Evolutionary conservation across 2,797 vertebrate species (phyloP), one percentile per base, ranked within the genome.

Genomic region (Crocodylus rhombifer): DNA sequence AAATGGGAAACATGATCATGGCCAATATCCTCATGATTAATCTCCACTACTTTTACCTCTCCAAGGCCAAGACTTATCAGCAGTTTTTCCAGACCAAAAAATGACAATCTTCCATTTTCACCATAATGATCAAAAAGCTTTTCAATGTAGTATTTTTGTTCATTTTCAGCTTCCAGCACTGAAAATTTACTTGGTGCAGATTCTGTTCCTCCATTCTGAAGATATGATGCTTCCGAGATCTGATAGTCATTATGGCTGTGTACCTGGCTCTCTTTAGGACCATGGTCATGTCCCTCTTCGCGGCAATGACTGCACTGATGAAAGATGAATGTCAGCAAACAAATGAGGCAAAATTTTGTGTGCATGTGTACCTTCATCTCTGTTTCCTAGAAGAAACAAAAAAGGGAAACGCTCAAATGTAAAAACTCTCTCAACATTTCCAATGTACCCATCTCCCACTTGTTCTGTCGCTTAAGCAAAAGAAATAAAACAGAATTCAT

Each of bases 331-430:
- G 99, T 99, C 98, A 99, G 98, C 98, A 99, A 98, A 97, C 99
- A 99, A 97, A 99, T 98, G 98, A 99, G 98, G 98, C 99, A 99
- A 97, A 99, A 99, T 97, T 98, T 99, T 91, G 99, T 99, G 98
- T 99, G 99, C 95, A 98, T 97, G 94, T 99, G 99, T 97, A 99
- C 99, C 98, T 98, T 99, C 99, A 99, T 99, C 97, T 98, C 97
- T 97, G 97, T 97, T 97, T 98, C 97, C 98, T 98, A 97, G 88
- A 98, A 98, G 97, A 69, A 94, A 97, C 83, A 94, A 80, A 96
- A 42, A 97, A 93, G 56, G 86, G 83, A 96, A 89, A 83, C 26
- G 77, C 74, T 95, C 83, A 82, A 85, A 74, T 82, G 65, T 67
- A 82, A 89, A 91, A 90, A 36, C n/a, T 77, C 62, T 79, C 85